phyloP scores from a whole-genome alignment of 2,797 vertebrate genomes.

The Thamnophis elegans region DNA sequence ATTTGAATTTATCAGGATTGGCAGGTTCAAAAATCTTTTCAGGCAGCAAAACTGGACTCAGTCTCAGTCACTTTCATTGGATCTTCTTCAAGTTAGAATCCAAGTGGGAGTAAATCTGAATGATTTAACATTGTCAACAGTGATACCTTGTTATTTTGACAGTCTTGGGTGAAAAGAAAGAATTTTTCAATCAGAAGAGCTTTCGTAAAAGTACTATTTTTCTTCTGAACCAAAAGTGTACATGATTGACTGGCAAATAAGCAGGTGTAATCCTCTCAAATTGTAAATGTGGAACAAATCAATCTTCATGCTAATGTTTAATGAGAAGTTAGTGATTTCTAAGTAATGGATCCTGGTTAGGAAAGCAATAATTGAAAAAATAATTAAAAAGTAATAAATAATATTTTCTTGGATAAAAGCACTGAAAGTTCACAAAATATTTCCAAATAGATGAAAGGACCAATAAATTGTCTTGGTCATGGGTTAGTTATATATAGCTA shows the following conservation, averaged over 20 bases:
- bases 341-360: background rate
- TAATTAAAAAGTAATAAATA: background rate
- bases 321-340: background rate
- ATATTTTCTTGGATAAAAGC: background rate
- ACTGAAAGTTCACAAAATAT: background rate
- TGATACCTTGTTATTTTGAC: background rate
- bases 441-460: background rate
- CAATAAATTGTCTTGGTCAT: constrained; percentile 2
- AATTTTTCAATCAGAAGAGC: background rate
- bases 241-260: background rate
- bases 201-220: constrained; percentile 8
- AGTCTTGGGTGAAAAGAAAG: background rate
- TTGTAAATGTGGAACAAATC: constrained; percentile 2
- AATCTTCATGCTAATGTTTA: background rate
- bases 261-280: background rate
- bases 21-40: background rate
- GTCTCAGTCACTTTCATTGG: background rate
- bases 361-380: background rate
- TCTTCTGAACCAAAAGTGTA: background rate
- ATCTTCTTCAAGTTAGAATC: background rate
- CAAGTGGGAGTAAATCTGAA: background rate
- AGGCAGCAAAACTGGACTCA: background rate
- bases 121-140: background rate
- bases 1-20: background rate
- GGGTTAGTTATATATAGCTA: background rate